Percentiles rank a stretch among this genome's conserved stretches.
Evolutionary conservation across 2,113 vertebrate species (phyloP).

Genomic region (Agapornis roseicollis): DNA sequence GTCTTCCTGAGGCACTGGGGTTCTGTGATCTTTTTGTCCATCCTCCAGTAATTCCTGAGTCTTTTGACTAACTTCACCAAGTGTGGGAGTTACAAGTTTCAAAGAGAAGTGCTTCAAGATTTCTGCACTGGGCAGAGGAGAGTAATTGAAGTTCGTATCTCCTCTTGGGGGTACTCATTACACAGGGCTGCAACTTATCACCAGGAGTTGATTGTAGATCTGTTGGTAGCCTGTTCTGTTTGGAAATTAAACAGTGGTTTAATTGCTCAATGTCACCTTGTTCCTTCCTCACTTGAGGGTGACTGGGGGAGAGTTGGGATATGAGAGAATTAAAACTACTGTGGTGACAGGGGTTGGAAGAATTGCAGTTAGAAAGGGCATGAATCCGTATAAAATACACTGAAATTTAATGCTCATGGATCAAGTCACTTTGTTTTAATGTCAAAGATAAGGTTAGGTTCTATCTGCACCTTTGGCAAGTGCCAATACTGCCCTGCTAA

Average conservation of each 20-base stretch:
- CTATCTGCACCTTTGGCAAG: not conserved
- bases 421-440: not conserved
- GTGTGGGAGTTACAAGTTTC: not conserved
- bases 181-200: not conserved
- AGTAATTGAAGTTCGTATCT: not conserved
- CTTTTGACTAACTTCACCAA: not conserved
- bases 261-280: not conserved
- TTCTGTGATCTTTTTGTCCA: fast-evolving
- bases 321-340: not conserved
- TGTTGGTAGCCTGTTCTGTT: not conserved
- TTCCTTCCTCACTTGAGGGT: not conserved
- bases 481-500: not conserved
- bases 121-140: not conserved
- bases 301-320: not conserved
- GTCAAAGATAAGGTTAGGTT: not conserved
- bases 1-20: not conserved
- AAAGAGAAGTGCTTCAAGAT: not conserved
- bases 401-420: fast-evolving
- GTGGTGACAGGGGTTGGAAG: not conserved
- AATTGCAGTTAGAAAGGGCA: not conserved
- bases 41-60: not conserved
- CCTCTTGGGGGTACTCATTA: not conserved
- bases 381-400: not conserved
- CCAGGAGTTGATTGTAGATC: not conserved
- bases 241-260: not conserved